Evolutionary conservation across 2,113 vertebrate species (phyloP), one percentile per base, ranked within the genome.

Genomic region (Pholis gunnellus): DNA sequence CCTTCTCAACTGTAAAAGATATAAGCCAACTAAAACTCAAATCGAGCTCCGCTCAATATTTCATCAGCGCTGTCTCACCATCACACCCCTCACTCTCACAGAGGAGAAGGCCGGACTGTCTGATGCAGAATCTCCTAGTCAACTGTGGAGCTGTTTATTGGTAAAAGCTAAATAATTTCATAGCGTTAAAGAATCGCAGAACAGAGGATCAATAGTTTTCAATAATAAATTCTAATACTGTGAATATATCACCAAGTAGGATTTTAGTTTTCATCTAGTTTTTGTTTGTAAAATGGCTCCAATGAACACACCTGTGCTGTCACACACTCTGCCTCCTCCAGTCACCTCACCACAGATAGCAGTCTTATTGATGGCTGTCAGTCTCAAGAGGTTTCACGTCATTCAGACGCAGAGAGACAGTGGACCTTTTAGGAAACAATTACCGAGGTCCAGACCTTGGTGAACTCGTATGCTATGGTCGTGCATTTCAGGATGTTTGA

Each of bases 401-500:
- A n/a, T 54, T n/a, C 14, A 54, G 22, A 54, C 22, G 50, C 50
- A 54, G 50, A n/a, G 18, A 52, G 50, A n/a, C 9, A 46, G 44
- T 54, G 52, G 52, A 3, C 22, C 25, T 54, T 25, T n/a, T 54
- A 54, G 22, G 52, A 54, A 54, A 54, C 9, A 22, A 54, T 54
- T 11, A 54, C 22, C 9, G n/a, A n/a, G 50, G 50, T 54, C 50
- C 52, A 54, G 52, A 54, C 52, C 22, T 54, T 8, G 22, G 9
- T 54, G 50, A 54, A n/a, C 50, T 54, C 22, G 7, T 31, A 31
- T 31, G 20, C 52, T 52, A 18, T 18, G 46, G 15, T 14, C 61
- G 22, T 56, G 48, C 57, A 8, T 75, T 78, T 15, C 11, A 11
- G 25, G 57, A 56, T 29, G 50, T 66, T 57, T 83, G 70, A 60